A percentile compares a stretch with the other conserved stretches of the same genome.
Evolutionary conservation across 2,113 vertebrate genomes (phyloP).

Genomic region (Cichladusa arquata): DNA sequence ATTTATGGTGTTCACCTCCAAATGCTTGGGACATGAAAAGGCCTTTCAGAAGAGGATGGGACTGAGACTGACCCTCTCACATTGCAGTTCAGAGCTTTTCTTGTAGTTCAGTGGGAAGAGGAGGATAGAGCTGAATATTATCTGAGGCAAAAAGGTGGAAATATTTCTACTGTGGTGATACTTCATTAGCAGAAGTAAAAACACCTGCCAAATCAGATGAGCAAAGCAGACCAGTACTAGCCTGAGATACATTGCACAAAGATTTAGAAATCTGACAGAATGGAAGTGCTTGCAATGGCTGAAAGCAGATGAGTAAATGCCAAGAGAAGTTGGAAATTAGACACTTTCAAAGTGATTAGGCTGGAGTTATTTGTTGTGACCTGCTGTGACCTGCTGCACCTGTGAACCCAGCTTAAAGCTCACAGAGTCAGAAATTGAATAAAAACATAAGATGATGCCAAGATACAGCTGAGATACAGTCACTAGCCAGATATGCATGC

Average conservation of each 20-base stretch:
- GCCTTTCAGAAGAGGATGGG: background rate
- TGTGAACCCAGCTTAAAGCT: background rate
- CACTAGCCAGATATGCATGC: background rate
- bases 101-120: background rate
- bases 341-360: background rate
- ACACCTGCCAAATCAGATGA: background rate
- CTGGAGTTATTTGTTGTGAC: background rate
- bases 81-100: background rate
- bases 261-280: background rate
- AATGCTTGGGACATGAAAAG: background rate
- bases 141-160: background rate
- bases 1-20: background rate
- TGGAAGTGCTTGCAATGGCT: background rate
- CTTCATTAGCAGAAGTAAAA: background rate
- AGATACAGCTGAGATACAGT: background rate
- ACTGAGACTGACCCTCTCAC: background rate
- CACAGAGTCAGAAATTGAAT: background rate
- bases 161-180: background rate
- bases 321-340: background rate
- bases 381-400: background rate
- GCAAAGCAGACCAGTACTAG: background rate
- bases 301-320: background rate
- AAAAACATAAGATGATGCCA: background rate
- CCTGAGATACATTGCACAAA: background rate
- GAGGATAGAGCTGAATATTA: background rate